Evolutionary conservation across 2,797 vertebrate species (phyloP).

Genomic region (Tapirus indicus): DNA sequence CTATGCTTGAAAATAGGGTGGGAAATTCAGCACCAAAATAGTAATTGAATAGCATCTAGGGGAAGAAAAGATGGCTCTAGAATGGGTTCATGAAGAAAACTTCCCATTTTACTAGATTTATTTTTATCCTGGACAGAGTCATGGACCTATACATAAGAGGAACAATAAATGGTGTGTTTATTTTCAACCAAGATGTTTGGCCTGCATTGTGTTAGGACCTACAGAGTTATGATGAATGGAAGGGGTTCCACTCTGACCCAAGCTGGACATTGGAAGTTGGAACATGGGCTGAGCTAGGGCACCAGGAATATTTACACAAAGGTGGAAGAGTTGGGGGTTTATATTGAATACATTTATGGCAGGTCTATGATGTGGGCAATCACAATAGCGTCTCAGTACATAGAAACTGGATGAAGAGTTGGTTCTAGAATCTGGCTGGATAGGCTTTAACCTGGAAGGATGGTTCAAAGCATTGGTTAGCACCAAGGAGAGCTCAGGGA

Average conservation of each 20-base stretch:
- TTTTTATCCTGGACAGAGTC: neutral
- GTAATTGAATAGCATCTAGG: neutral
- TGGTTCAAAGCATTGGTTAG: neutral
- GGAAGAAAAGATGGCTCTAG: neutral
- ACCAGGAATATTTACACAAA: neutral
- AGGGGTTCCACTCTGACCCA: neutral
- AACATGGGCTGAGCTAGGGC: neutral
- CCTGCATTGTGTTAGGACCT: too few relatives aligned
- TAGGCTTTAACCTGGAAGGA: neutral
- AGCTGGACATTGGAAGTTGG: neutral
- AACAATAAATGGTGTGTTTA: neutral
- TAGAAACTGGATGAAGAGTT: neutral
- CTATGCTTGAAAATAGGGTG: neutral
- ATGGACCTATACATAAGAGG: neutral
- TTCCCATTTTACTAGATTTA: neutral
- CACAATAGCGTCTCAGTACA: neutral
- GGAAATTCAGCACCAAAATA: conserved; percentile 35
- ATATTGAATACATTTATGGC: neutral
- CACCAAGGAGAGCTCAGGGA: neutral
- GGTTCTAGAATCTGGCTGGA: neutral
- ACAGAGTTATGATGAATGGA: neutral
- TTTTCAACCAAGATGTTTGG: neutral
- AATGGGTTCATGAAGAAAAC: neutral
- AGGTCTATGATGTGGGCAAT: neutral
- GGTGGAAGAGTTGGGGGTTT: neutral